Base-by-base conservation (phyloP, 2,888 invertebrate genomes). In the Andrena hattorfiana region DNA sequence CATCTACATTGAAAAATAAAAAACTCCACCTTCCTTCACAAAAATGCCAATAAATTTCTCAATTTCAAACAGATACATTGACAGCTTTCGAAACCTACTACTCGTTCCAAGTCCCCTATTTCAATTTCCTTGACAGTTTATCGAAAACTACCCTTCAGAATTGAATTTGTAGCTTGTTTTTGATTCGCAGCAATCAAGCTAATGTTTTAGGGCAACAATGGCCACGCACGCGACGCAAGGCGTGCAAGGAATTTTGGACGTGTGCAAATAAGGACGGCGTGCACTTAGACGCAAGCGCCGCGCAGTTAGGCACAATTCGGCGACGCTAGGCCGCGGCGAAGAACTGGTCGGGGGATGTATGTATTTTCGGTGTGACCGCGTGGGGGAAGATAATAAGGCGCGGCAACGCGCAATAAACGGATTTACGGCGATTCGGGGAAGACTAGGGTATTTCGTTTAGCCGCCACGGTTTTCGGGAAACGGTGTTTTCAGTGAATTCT, bases 371-470 rank as follows among this genome's bases (percentile, higher is more conserved):
- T 86, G 72, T 67, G 69, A 67, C 63, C 60, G 64, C 54, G 89
- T 84, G 83, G 85, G 83, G 86, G 83, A 79, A 75, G 87, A 87
- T 77, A 85, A 82, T 84, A 87, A 87, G 84, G 69, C 83, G 75
- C 64, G 69, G 69, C 66, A 64, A 69, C 74, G 67, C 69, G 80
- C 85, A 85, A 85, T 90, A 89, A 90, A 89, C 88, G 84, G 85
- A 81, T 89, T 91, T 90, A 90, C 83, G 87, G 73, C 85, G 79
- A 69, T 90, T 89, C 87, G 86, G 66, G 81, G 87, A 91, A 91
- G 83, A 83, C 86, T 84, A 77, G 78, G 84, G 42, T 42, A 87
- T 90, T 90, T 89, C 86, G 83, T 78, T 71, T 73, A 20, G 59
- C 35, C 56, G 32, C 10, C 60, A 35, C 59, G 59, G 66, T 66